Evolutionary conservation across 2,888 invertebrate species (phyloP), one percentile per base, ranked within the genome.

Genomic region (Bimastos eiseni): DNA sequence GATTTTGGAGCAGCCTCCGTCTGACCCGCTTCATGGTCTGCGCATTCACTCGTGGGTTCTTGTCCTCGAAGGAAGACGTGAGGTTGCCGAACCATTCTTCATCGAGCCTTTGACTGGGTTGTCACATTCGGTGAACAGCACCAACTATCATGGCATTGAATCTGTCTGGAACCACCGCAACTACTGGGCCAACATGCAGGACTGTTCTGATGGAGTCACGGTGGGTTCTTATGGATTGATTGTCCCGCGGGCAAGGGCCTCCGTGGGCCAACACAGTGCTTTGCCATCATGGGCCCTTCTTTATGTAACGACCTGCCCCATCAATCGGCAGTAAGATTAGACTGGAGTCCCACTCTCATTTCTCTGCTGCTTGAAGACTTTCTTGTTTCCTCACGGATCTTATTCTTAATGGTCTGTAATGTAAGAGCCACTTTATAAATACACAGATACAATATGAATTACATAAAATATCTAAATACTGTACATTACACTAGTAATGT

Each of bases 161-260:
- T 97, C 97, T 92, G 95, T 98, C 90, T 98, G 98, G 96, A 98
- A 98, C 93, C 95, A 98, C 93, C 95, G 96, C 90, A 98, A 98
- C 95, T 98, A 95, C 93, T 95, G 95, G 95, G 94, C 95, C 89
- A 95, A 95, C 93, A 95, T 95, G 94, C 95, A 95, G 93, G 94
- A 95, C 92, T 95, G 95, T 91, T 94, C 94, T 2, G 94, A 95
- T 84, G 95, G 95, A 36, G 94, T 95, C 55, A 93, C 93, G 93
- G 95, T 95, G 91, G 91, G 93, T 90, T 24, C n/a, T n/a, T 30
- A 70, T 70, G 70, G 70, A n/a, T n/a, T n/a, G n/a, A n/a, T n/a
- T n/a, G n/a, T n/a, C n/a, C n/a, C n/a, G n/a, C n/a, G n/a, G n/a
- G n/a, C n/a, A n/a, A n/a, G n/a, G n/a, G n/a, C n/a, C n/a, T n/a